Evolutionary conservation across 2,888 invertebrate genomes (phyloP), one percentile per base, ranked within the genome.

Genomic region (Tenthredo livida): DNA sequence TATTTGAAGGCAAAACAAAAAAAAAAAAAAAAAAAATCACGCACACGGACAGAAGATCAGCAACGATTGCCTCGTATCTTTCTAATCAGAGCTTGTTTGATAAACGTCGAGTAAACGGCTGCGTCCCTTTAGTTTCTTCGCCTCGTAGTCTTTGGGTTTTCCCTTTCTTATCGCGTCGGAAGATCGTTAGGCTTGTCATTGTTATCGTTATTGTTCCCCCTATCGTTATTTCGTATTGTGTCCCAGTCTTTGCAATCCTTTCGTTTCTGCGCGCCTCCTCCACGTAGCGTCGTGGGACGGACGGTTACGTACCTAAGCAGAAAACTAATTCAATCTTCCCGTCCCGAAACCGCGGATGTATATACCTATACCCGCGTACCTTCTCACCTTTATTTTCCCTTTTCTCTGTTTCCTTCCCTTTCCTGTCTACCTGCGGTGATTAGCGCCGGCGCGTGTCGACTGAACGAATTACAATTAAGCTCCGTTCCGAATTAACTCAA

Each of bases 401-500:
- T 80, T 80, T 37, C 12, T 61, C 1, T 2, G 40, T 54, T 15
- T 78, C 1, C 10, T 17, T 17, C 75, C 9, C 29, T 33, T 67
- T 3, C 43, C 21, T 67, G 25, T 83, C 67, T 33, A 40, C 15
- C 40, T 17, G 9, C 25, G 12, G 67, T 83, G 67, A 70, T 83
- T 70, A 83, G 83, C 43, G 83, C 43, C 21, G 70, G 47, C 67
- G 67, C 83, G 43, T 50, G 83, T 15, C 47, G 67, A 47, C 43
- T 83, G 61, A 67, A 67, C 75, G n/a, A 83, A 37, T 83, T 85
- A 85, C 82, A 85, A 85, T 85, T 85, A 85, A 82, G 82, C 85
- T 67, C 47, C 33, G 72, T 65, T 78, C 7, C 67, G 43, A 85
- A 85, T 85, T 72, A 85, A 82, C 85, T 67, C 33, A n/a, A 70